Evolutionary conservation across 2,797 vertebrate genomes (phyloP), one percentile per base, ranked within the genome.

Genomic region (Coranthus polyacanthus): DNA sequence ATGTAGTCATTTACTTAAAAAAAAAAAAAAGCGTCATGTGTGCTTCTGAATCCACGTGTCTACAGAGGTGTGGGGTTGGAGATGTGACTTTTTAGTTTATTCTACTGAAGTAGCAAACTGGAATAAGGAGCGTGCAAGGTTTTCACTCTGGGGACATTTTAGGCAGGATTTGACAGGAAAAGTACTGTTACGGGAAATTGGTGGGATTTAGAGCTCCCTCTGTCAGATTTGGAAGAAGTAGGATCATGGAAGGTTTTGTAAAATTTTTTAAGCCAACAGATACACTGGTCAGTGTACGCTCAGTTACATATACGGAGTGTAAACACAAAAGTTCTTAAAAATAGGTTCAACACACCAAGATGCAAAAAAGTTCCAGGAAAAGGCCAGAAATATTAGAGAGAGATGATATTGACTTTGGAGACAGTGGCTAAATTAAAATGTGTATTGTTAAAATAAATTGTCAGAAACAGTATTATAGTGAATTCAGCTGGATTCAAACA

Each of bases 71-170:
- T 22, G 24, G 20, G 10, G 21, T 70, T 49, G 15, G 46, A 55
- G 59, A 70, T 86, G 39, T 16, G 3, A 72, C 54, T 65, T 57
- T 71, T 68, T 59, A 68, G 38, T 46, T 51, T 55, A 44, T 72
- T 72, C 34, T 58, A 44, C 32, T 66, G 17, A 41, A 73, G 68
- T 56, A 53, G 52, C 6, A 53, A 64, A 60, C 5, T 26, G 42
- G 12, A 74, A 63, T 49, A 17, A 71, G 26, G 38, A 65, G 46
- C 12, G 65, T 67, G 53, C 72, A 50, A 34, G 39, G 13, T 55
- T 38, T 75, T 54, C 20, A 47, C 53, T 47, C 15, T 12, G 16
- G 59, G 39, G 76, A 71, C 24, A 1, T 37, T 29, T 71, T 32
- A 9, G 67, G 51, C 72, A 72, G 54, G 36, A 72, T 68, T 36